Conservation (phyloP, 2,888 invertebrate species). For the Proisotoma minuta region DNA sequence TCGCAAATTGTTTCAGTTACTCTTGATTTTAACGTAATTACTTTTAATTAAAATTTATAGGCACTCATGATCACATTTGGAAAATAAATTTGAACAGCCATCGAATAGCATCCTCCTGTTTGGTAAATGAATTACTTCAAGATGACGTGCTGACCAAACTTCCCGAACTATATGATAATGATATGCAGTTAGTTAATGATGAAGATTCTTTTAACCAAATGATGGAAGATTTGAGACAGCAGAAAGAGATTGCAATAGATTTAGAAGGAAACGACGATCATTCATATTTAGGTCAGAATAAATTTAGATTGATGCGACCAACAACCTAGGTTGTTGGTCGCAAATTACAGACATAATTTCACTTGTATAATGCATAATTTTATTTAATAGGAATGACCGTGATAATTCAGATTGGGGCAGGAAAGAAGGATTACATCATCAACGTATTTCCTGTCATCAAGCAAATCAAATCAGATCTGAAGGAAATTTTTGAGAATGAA, state of each 20-base stretch:
- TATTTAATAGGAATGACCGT: slow-evolving; percentile 7
- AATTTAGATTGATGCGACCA: slow-evolving; percentile 25
- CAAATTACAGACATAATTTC: too few species aligned
- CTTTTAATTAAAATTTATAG: too few species aligned
- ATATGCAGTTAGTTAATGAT: background rate
- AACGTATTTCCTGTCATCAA: slow-evolving; percentile 4
- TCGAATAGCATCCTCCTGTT: background rate
- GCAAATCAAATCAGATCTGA: background rate
- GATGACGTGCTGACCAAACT: background rate
- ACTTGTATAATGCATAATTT: background rate
- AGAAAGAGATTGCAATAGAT: background rate
- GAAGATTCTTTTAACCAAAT: background rate
- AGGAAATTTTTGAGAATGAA: background rate
- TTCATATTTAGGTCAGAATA: background rate
- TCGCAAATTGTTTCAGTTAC: too few species aligned
- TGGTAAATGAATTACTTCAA: background rate
- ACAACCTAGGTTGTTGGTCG: slow-evolving; percentile 34
- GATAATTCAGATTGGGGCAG: slow-evolving; percentile 7
- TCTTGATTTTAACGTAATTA: background rate
- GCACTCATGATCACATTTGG: background rate
- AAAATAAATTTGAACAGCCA: background rate
- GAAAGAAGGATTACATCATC: slow-evolving; percentile 1
- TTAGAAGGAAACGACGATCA: background rate
- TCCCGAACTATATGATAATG: background rate
- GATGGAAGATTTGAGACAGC: background rate